Base-by-base conservation (phyloP, 2,113 vertebrate species). In the Nerophis lumbriciformis region DNA sequence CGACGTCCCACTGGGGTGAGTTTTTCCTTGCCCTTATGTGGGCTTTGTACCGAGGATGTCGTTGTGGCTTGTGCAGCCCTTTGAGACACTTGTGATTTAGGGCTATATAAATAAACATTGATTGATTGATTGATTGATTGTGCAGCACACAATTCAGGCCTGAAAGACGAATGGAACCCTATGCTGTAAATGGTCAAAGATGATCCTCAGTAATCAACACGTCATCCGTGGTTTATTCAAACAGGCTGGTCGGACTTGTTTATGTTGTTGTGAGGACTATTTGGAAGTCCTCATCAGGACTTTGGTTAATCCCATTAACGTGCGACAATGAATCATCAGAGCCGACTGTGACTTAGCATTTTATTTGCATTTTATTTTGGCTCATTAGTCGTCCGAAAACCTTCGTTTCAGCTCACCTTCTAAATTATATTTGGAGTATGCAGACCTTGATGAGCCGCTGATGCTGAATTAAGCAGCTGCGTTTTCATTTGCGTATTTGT, bases 281-380 rank as follows among this genome's bases (percentile, higher is more conserved):
- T 63, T 8, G n/a, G 36, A 36, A 10, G 38, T 28, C 10, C 14
- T 61, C 38, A 13, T 45, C 10, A 3, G 38, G 36, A 49, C 48
- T 48, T 28, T 8, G 21, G 61, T 48, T 14, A 70, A 50, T 21
- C 15, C 61, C 48, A 63, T 45, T 16, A 61, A 13, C 5, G 44
- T 42, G 48, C 66, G 6, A 5, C 21, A 16, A 57, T 60, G 55
- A 73, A 49, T 75, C 71, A 65, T 71, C 65, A 60, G 19, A 63
- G 13, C 21, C 35, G 50, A 66, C 65, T 0, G 59, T 66, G 47
- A 57, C 53, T 28, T 47, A 45, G 70, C 53, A 73, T 71, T 71
- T 77, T 45, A 68, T 73, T 61, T 67, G 53, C 53, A 66, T 75
- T 72, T 60, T 71, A 12, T 59, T 48, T 63, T 48, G 28, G 68